Base-by-base conservation (phyloP, 1,140 invertebrate species). In the Mamestra configurata region DNA sequence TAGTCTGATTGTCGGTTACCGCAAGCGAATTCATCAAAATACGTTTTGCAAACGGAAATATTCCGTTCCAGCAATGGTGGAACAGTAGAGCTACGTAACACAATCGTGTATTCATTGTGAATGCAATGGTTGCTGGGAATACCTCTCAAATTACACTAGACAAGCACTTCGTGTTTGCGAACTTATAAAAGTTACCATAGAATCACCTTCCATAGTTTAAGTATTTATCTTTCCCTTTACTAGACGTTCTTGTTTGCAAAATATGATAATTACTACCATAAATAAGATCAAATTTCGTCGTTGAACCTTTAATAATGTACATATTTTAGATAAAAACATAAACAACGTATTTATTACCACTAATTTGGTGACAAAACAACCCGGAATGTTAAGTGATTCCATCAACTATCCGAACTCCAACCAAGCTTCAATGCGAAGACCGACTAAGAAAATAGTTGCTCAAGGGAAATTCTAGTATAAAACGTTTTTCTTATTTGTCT, bases 31-130 rank as follows among this genome's bases (percentile, higher is more conserved):
- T 64, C 59, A 64, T 64, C 59, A 64, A 64, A 37, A 64, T 64
- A 40, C 59, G 59, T 64, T 64, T 40, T 40, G 59, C 59, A 64
- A 64, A 64, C 59, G 59, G 59, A 64, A 64, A 64, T 64, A 64
- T 64, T 64, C 35, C 59, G 59, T 64, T 20, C 59, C 59, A 40
- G 59, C 35, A 40, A 40, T 64, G 27, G 13, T 37, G 2, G 59
- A 37, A n/a, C 59, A 20, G 13, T 37, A 1, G 31, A 37, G 35
- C 59, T 40, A 37, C 31, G 59, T 64, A 64, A 64, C 10, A 64
- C 35, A 64, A 64, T 64, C 59, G 18, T 18, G 59, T 37, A 64
- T 64, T 64, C 35, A 37, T 64, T 64, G 31, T 64, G 31, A 64
- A 64, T 64, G 59, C 59, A 64, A 40, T 64, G 59, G 59, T 37